These are phyloP conservation scores for Siniperca undulata DNA, from an alignment of 2,797 vertebrate species.

Conservation along the genomic window DNA sequence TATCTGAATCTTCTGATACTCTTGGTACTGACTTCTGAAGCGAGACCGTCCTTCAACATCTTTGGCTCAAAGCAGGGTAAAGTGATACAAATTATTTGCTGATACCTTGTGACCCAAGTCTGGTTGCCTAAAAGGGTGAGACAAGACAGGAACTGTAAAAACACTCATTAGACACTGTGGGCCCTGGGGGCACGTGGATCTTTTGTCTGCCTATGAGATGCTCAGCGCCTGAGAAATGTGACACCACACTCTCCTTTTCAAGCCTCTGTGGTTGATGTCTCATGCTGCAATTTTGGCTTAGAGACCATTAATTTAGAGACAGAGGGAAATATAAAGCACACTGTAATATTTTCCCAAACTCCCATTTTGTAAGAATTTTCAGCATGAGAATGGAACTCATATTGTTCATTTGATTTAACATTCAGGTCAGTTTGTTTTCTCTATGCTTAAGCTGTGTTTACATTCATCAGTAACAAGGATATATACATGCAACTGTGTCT, in stretches of 20 bases:
- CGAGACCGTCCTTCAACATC: background rate
- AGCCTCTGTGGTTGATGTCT: conserved; percentile 72
- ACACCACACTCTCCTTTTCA: conserved; percentile 74
- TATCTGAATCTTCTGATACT: background rate
- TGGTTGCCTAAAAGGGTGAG: conserved; percentile 34
- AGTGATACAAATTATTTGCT: conserved; percentile 16
- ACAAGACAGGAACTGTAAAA: conserved; percentile 71
- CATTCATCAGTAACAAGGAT: conserved; percentile 17
- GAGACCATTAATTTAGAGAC: conserved; percentile 66
- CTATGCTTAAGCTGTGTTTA: conserved; percentile 18
- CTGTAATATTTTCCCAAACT: conserved; percentile 47
- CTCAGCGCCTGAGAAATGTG: conserved; percentile 71
- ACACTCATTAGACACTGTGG: conserved; percentile 61
- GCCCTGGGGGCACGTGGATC: conserved; percentile 67
- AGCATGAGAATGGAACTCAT: background rate
- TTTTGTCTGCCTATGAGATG: conserved; percentile 76
- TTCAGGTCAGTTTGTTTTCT: conserved; percentile 28
- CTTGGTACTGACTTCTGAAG: conserved; percentile 2
- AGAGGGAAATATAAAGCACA: conserved; percentile 38
- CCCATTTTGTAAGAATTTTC: conserved; percentile 18
- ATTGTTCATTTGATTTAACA: conserved; percentile 14
- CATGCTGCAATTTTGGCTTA: conserved; percentile 65
- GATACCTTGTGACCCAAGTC: conserved; percentile 32
- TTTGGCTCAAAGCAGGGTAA: conserved; percentile 12
- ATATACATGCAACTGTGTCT: conserved; percentile 41